Evolutionary conservation across 2,888 invertebrate genomes (phyloP).

Genomic region (Eremobia ochroleuca): DNA sequence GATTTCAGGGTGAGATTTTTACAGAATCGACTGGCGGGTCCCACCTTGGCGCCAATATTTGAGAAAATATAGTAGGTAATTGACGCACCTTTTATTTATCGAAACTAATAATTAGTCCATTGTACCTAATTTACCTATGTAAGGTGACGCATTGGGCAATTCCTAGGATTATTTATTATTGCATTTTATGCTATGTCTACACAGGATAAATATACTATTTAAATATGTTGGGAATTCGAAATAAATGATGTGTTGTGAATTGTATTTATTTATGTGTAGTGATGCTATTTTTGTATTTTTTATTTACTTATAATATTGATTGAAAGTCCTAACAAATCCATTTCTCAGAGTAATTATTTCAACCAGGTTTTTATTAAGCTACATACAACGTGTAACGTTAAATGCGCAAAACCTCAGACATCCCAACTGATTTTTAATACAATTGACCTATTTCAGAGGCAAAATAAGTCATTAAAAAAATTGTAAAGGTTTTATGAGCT

Average conservation of each 20-base stretch:
- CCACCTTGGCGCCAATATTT: neutral
- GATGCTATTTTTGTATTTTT: constrained; percentile 18
- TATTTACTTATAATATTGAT: neutral
- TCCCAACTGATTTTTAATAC: too few relatives aligned
- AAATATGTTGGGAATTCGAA: constrained; percentile 26
- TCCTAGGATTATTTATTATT: constrained; percentile 55
- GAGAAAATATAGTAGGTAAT: neutral
- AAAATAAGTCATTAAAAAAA: too few relatives aligned
- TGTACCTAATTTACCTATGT: neutral
- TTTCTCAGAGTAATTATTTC: neutral
- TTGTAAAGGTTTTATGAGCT: too few relatives aligned
- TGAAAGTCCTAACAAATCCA: neutral
- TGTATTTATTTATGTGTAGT: constrained; percentile 34
- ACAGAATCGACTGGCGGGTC: too few relatives aligned
- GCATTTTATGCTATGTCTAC: constrained; percentile 55
- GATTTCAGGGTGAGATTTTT: too few relatives aligned
- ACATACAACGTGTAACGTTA: too few relatives aligned
- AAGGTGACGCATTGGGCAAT: constrained; percentile 60
- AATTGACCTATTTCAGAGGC: too few relatives aligned
- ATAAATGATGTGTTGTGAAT: constrained; percentile 30
- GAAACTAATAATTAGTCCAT: constrained; percentile 29
- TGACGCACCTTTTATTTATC: constrained; percentile 10
- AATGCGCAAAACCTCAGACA: too few relatives aligned
- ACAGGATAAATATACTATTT: constrained; percentile 57
- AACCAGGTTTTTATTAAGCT: neutral